Evolutionary conservation across 2,797 vertebrate species (phyloP).

Genomic region (Schizopygopsis pylzovi): DNA sequence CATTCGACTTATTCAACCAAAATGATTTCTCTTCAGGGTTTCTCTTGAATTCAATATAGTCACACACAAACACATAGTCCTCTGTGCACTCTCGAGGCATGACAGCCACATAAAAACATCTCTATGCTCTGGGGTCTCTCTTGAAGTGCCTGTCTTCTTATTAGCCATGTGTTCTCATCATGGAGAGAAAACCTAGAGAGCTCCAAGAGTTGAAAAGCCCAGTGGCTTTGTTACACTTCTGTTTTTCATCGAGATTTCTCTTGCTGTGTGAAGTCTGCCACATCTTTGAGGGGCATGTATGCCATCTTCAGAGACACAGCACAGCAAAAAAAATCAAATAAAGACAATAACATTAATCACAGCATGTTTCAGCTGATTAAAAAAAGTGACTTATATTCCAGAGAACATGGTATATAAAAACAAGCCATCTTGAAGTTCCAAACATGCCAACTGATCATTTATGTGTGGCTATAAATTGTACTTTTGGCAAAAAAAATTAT

Average conservation of each 20-base stretch:
- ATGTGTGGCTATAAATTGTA: background rate
- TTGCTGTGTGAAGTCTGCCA: background rate
- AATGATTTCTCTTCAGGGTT: background rate
- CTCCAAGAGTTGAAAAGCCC: background rate
- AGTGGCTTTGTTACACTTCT: constrained; percentile 16
- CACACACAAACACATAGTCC: background rate
- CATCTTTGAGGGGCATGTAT: background rate
- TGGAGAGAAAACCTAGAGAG: constrained; percentile 14
- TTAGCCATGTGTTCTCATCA: constrained; percentile 13
- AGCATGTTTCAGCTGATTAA: background rate
- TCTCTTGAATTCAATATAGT: background rate
- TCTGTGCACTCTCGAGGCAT: background rate
- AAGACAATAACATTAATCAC: background rate
- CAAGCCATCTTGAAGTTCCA: background rate
- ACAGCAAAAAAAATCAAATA: background rate
- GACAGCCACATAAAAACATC: constrained; percentile 17
- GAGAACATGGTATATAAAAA: background rate
- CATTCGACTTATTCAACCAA: constrained; percentile 13
- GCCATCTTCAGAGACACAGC: background rate
- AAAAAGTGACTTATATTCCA: background rate
- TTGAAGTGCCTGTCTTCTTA: constrained; percentile 38
- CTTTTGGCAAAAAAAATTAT: background rate
- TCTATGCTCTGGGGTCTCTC: constrained; percentile 19
- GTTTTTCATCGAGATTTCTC: constrained; percentile 3
- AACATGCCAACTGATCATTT: background rate